phyloP scores from a whole-genome alignment of 2,797 vertebrate genomes.

The Esox masquinongy region DNA sequence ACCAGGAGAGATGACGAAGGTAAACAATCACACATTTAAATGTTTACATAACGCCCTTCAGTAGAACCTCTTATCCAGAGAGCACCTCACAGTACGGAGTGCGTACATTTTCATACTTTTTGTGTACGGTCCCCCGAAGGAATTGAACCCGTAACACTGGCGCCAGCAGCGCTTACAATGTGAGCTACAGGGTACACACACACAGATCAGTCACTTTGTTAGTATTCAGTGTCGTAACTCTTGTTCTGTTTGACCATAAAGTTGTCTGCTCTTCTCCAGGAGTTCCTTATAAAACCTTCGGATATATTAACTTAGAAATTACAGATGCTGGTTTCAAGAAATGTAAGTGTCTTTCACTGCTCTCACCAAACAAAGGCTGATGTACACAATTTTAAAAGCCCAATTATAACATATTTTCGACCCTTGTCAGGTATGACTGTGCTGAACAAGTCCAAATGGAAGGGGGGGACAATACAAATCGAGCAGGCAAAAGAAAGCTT shows the following conservation, averaged over 20 bases:
- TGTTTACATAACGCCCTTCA: too few relatives aligned
- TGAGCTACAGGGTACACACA: too few relatives aligned
- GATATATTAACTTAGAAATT: conserved; percentile 85
- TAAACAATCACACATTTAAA: conserved; percentile 48
- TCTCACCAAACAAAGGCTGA: not conserved
- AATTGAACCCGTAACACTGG: too few relatives aligned
- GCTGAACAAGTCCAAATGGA: conserved; percentile 94
- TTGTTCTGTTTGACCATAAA: not conserved
- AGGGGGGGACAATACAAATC: conserved; percentile 90
- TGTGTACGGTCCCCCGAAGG: too few relatives aligned
- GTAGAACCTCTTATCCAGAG: too few relatives aligned
- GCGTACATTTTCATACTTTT: too few relatives aligned
- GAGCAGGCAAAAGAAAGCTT: conserved; percentile 93
- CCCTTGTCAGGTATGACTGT: conserved; percentile 79
- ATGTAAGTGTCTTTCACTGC: conserved; percentile 76
- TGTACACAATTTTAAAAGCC: not conserved
- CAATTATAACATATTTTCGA: not conserved
- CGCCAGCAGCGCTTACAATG: too few relatives aligned
- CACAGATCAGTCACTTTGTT: not conserved
- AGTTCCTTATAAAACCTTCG: conserved; percentile 85
- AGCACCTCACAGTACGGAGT: too few relatives aligned
- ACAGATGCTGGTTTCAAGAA: conserved; percentile 82
- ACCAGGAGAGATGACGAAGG: conserved; percentile 85
- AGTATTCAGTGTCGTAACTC: not conserved
- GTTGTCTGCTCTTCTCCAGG: conserved; percentile 68